Evolutionary conservation across 2,113 vertebrate genomes (phyloP), one percentile per base, ranked within the genome.

Genomic region (Ploceus nigricollis): DNA sequence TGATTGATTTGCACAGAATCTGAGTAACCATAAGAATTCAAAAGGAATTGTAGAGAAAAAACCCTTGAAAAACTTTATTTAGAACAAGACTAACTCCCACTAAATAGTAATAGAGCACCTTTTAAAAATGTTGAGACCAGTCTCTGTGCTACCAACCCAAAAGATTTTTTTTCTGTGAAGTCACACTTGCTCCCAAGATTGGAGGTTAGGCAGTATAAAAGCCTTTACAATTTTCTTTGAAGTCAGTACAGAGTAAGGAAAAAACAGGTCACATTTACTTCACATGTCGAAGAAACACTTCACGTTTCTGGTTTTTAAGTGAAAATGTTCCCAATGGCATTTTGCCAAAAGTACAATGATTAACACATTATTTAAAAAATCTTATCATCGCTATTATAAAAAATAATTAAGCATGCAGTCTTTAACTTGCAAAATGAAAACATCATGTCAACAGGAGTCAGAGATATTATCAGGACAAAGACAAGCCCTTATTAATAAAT

Each of bases 381-480:
- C 63, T 63, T 76, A 63, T 50, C 7, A 9, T 30, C 76, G 27
- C 31, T 69, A 48, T 63, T 87, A 56, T 44, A 73, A 92, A 89
- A 85, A 91, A n/a, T 73, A 94, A 91, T 75, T 69, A 72, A 82
- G 37, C 61, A 44, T 84, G 30, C 14, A 88, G 22, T 60, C 15
- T 44, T 91, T 40, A 82, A 40, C 44, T 85, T 92, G 24, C 6
- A 79, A 75, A 50, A 64, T 2, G 12, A 86, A 76, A 93, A 89
- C 22, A 1, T 35, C 33, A 27, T n/a, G 39, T 66, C n/a, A 87
- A 65, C 22, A 48, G 28, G 35, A 64, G 14, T 77, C 33, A 93
- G 50, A 80, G 51, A 54, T 9, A 31, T 31, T 78, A 56, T 58
- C 21, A 56, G 53, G 51, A 73, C 37, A 88, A 31, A 71, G 30